Percentiles rank a stretch among this genome's conserved stretches.
Evolutionary conservation across 2,113 vertebrate species (phyloP).

Genomic region (Octodon degus): DNA sequence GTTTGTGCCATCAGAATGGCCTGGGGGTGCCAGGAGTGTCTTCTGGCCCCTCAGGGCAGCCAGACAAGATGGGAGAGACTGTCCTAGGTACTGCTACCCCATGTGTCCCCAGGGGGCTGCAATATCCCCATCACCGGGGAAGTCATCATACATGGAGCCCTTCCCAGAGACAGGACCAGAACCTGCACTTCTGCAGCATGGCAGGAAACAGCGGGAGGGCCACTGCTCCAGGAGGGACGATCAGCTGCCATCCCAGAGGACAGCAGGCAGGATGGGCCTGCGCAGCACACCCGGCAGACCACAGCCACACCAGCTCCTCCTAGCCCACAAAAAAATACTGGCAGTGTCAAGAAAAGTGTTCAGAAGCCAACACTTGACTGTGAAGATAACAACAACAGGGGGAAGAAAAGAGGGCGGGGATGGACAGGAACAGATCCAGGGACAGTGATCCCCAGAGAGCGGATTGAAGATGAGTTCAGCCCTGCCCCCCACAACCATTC

Average conservation of each 20-base stretch:
- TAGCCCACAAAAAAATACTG: neutral
- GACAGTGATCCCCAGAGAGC: no score
- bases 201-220: neutral
- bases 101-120: rapidly evolving
- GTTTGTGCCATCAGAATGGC: neutral
- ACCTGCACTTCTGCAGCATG: neutral
- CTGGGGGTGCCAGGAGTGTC: neutral
- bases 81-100: neutral
- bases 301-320: neutral
- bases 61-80: neutral
- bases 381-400: neutral
- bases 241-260: neutral
- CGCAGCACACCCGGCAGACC: no score
- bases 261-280: no score
- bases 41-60: neutral
- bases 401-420: neutral
- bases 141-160: neutral
- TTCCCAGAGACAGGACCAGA: neutral
- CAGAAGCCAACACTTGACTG: neutral
- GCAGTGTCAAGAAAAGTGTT: neutral
- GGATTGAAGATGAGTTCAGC: neutral
- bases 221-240: neutral
- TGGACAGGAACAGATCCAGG: neutral
- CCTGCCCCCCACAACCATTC: no score
- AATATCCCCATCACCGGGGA: neutral